These are phyloP conservation scores for Teinopalpus imperialis DNA, from an alignment of 2,888 invertebrate genomes.

Conservation along the genomic window DNA sequence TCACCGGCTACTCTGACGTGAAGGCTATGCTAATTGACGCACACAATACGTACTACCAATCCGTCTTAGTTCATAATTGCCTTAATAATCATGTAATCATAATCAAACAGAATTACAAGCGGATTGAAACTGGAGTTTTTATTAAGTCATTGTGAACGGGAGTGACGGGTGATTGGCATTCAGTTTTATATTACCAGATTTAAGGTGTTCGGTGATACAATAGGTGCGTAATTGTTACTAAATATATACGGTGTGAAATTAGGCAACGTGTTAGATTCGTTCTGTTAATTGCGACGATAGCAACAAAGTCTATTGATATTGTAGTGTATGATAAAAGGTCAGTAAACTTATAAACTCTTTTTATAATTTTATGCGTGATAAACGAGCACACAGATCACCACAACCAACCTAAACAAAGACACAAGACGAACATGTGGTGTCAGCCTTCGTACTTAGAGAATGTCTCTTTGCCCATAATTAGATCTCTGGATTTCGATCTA, in stretches of 20 bases:
- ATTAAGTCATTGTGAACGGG: constrained; percentile 47
- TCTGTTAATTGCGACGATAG: not conserved
- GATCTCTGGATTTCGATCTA: no score
- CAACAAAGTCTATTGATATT: no score
- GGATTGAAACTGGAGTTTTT: constrained; percentile 58
- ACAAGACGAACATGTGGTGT: no score
- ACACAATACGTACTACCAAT: constrained; percentile 56
- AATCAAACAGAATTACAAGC: constrained; percentile 70
- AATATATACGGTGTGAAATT: constrained; percentile 47
- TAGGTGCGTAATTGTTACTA: constrained; percentile 54
- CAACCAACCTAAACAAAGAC: no score
- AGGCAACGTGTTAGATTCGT: constrained; percentile 10
- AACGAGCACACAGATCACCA: no score
- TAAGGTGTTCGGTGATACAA: constrained; percentile 42
- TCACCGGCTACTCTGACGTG: constrained; percentile 41
- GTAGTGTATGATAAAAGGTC: no score
- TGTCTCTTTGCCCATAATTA: no score
- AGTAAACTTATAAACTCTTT: no score
- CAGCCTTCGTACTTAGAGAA: no score
- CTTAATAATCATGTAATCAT: constrained; percentile 68
- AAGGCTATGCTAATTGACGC: constrained; percentile 52
- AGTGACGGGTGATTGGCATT: constrained; percentile 51
- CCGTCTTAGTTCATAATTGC: constrained; percentile 64
- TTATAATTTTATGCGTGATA: no score
- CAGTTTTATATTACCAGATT: constrained; percentile 47